These are phyloP conservation scores for Intellagama lesueurii DNA, from an alignment of 2,797 vertebrate species.

Conservation along the genomic window DNA sequence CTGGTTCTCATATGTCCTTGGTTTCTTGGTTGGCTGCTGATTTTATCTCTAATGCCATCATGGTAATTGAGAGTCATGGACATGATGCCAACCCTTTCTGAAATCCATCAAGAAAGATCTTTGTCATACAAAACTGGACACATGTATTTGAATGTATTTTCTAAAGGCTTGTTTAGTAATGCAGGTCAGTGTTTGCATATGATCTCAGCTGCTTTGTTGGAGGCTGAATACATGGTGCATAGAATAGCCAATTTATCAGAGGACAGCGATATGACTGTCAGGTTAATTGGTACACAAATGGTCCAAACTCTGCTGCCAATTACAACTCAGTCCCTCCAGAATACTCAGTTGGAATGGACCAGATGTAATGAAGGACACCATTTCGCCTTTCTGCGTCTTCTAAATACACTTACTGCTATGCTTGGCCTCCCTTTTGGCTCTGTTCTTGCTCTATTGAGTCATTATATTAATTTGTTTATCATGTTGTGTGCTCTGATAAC, in stretches of 20 bases:
- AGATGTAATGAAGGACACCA: conserved; percentile 8
- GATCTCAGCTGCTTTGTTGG: conserved; percentile 30
- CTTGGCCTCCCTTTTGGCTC: conserved; percentile 20
- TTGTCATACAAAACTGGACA: neutral
- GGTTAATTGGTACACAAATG: conserved; percentile 31
- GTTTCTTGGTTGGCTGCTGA: neutral
- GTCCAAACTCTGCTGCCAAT: conserved; percentile 30
- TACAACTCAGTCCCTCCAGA: neutral
- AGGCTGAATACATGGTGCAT: neutral
- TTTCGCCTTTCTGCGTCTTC: conserved; percentile 23
- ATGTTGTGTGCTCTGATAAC: conserved; percentile 40
- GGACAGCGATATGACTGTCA: neutral
- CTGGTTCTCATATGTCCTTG: neutral
- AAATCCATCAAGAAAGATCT: neutral
- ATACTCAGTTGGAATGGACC: conserved; percentile 3
- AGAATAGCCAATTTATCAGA: conserved; percentile 14
- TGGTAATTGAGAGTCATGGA: neutral
- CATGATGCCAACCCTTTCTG: neutral
- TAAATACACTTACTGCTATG: conserved; percentile 15
- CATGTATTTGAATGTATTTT: neutral
- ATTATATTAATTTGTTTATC: conserved; percentile 50
- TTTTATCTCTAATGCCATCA: neutral
- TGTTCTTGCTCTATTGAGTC: conserved; percentile 22
- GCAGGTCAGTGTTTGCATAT: conserved; percentile 9
- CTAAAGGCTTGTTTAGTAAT: conserved; percentile 6